Evolutionary conservation across 2,888 invertebrate genomes (phyloP).

Genomic region (Alsophila aescularia): DNA sequence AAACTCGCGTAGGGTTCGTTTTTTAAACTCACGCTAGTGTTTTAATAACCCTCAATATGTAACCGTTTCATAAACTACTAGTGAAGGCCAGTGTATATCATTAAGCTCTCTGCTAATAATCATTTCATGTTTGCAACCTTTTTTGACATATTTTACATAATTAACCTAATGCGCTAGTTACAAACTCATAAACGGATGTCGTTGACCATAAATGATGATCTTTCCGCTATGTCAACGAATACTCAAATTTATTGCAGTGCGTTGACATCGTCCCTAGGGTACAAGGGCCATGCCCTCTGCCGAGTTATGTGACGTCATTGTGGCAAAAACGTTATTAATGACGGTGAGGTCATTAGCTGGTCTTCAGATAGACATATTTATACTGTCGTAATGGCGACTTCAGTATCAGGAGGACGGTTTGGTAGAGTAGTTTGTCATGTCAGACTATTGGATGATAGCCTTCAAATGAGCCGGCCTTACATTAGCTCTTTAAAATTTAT

Average conservation of each 20-base stretch:
- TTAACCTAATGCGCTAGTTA: neutral
- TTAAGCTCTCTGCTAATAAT: too few species aligned
- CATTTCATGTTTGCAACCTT: too few species aligned
- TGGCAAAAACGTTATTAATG: conserved; percentile 23
- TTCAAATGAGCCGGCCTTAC: too few species aligned
- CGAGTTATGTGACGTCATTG: conserved; percentile 16
- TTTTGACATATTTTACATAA: too few species aligned
- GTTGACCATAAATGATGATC: neutral
- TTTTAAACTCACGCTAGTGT: too few species aligned
- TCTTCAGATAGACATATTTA: conserved; percentile 1
- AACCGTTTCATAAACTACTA: too few species aligned
- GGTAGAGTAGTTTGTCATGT: too few species aligned
- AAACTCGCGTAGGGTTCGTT: too few species aligned
- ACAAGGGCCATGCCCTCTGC: neutral
- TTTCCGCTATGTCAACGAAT: conserved; percentile 9
- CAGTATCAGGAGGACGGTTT: neutral
- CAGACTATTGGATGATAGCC: too few species aligned
- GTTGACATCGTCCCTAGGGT: conserved; percentile 12
- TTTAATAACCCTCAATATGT: too few species aligned
- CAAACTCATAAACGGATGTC: neutral
- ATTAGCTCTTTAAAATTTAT: too few species aligned
- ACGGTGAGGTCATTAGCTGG: conserved; percentile 15
- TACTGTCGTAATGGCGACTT: neutral
- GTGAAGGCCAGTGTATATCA: too few species aligned
- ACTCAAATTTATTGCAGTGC: conserved; percentile 22